Evolutionary conservation across 2,888 invertebrate genomes (phyloP), one percentile per base, ranked within the genome.

Genomic region (Thera britannica): DNA sequence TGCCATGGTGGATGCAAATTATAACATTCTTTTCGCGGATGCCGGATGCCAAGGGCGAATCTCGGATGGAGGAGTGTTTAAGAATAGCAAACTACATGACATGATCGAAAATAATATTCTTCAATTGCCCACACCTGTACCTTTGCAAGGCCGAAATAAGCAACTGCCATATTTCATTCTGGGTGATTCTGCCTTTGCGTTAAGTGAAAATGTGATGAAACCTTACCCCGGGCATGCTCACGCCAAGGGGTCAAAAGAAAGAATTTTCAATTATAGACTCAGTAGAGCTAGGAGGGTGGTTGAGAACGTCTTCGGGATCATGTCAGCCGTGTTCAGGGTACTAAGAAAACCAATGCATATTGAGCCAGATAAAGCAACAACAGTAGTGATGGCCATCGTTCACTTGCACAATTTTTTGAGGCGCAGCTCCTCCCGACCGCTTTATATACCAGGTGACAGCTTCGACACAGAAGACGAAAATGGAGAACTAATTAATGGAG

Each of bases 331-430:
- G 48, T 48, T 48, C n/a, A 11, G 48, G n/a, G 48, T 48, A 48
- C n/a, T 58, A 44, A 44, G 41, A 44, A 44, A 44, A 44, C 41
- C 41, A 44, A 44, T 44, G 41, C 41, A 44, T 58, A 52, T 65
- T 41, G 51, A 65, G 58, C 65, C 65, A 58, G 65, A 58, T 65
- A 65, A 65, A 65, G 65, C 58, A 54, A 58, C 58, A 58, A 51
- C 58, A 23, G 65, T 65, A 58, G 65, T 65, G 58, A 65, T 65
- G 65, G 44, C 65, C 58, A 65, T 58, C 44, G 58, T 58, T 65
- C 58, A 52, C 52, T 65, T 58, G 52, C 58, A 65, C 58, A 58
- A 65, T 58, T 65, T 58, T 65, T 65, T 65, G 58, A 65, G 58
- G 58, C 65, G 65, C 52, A 49, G n/a, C 58, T 65, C 65, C 51